Percentiles rank a stretch among this genome's conserved stretches.
These are phyloP conservation scores for Sylvicola cinctus DNA, from an alignment of 2,888 invertebrate genomes.

Conservation along the genomic window DNA sequence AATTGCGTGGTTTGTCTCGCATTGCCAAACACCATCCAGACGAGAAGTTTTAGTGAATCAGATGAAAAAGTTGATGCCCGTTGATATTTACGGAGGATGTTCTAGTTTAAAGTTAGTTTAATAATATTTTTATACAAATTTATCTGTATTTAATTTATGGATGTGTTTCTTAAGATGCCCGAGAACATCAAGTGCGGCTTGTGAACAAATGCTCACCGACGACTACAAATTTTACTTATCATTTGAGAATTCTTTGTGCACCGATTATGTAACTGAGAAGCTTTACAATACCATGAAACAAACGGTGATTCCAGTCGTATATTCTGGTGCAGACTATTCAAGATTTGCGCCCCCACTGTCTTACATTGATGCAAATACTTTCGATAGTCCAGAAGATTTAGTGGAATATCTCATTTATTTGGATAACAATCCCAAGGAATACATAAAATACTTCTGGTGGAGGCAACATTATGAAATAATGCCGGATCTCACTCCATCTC, in stretches of 20 bases:
- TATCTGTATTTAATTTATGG: neutral
- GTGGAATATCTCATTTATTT: conserved; percentile 30
- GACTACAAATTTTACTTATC: conserved; percentile 45
- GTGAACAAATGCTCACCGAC: conserved; percentile 23
- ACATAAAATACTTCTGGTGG: conserved; percentile 45
- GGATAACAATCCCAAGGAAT: conserved; percentile 28
- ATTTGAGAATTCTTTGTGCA: conserved; percentile 47
- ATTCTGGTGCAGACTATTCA: conserved; percentile 43
- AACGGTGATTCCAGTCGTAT: conserved; percentile 39
- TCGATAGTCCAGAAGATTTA: conserved; percentile 31
- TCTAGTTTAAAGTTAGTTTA: conserved; percentile 15
- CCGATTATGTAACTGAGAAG: conserved; percentile 50
- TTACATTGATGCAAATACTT: conserved; percentile 43
- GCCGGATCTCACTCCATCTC: too few species aligned
- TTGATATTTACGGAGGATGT: conserved; percentile 34
- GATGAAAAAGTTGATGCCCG: conserved; percentile 26
- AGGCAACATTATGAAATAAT: conserved; percentile 29
- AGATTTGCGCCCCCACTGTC: conserved; percentile 35
- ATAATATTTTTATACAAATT: too few species aligned
- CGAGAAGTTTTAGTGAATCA: conserved; percentile 20
- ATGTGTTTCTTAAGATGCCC: neutral
- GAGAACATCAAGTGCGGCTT: conserved; percentile 14
- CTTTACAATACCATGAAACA: conserved; percentile 15
- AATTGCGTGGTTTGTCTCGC: conserved; percentile 23
- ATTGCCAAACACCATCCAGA: conserved; percentile 19